Percentiles rank a stretch among this genome's conserved stretches.
Evolutionary conservation across 2,113 vertebrate species (phyloP).

Genomic region (Arothron firmamentum): DNA sequence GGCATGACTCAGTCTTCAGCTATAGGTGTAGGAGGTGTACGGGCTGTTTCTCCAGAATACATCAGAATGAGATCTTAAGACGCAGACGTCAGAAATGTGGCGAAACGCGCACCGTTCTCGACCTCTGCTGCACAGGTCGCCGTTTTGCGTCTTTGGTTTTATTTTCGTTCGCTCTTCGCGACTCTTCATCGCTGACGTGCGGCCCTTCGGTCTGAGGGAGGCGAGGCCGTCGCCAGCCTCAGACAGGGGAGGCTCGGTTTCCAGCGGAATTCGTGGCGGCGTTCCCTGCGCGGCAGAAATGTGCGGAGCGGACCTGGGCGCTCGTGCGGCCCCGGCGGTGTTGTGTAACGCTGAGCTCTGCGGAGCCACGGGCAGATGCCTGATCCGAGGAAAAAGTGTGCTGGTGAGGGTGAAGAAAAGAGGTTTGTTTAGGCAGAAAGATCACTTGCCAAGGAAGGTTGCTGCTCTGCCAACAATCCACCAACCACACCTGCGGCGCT

Average conservation of each 20-base stretch:
- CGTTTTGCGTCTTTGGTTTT: slow-evolving; percentile 29
- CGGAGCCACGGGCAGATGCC: slow-evolving; percentile 50
- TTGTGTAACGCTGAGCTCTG: slow-evolving; percentile 50
- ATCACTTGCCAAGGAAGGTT: slow-evolving; percentile 47
- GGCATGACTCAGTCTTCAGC: slow-evolving; percentile 25
- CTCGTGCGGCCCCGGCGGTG: neutral
- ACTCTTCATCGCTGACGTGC: too few relatives aligned
- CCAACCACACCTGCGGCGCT: slow-evolving; percentile 46
- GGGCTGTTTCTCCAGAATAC: too few relatives aligned
- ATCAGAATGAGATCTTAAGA: slow-evolving; percentile 25
- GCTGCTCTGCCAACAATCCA: slow-evolving; percentile 43
- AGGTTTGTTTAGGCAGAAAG: slow-evolving; percentile 50
- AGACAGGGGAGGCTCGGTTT: neutral
- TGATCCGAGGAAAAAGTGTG: slow-evolving; percentile 32
- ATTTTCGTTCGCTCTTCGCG: slow-evolving; percentile 19
- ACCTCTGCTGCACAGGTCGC: slow-evolving; percentile 18
- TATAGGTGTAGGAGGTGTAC: slow-evolving; percentile 13
- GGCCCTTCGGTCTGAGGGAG: slow-evolving; percentile 22
- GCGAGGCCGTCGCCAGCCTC: slow-evolving; percentile 53
- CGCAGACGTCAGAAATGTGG: slow-evolving; percentile 18
- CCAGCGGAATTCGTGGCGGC: too few relatives aligned
- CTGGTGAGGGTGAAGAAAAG: slow-evolving; percentile 38
- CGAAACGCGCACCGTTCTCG: slow-evolving; percentile 24
- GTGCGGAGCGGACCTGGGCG: too few relatives aligned
- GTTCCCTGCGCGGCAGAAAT: too few relatives aligned